Evolutionary conservation across 2,888 invertebrate species (phyloP).

Genomic region (Loripinus fragilis): DNA sequence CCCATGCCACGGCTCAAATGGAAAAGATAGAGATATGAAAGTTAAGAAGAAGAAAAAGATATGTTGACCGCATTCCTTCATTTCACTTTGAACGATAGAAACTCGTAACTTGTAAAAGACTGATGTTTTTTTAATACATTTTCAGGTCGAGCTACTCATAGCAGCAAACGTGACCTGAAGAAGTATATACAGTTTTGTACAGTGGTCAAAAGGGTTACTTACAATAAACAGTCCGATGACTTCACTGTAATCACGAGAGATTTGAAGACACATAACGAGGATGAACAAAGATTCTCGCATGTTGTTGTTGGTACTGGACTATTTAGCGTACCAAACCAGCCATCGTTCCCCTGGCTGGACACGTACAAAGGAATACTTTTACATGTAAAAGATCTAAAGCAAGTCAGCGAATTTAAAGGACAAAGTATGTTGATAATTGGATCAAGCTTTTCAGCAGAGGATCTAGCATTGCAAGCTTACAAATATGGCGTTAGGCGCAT

Average conservation of each 20-base stretch:
- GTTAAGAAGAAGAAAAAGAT: no score
- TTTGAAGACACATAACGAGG: not conserved
- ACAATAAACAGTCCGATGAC: not conserved
- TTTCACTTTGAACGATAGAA: no score
- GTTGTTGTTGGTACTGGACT: not conserved
- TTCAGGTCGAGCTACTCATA: not conserved
- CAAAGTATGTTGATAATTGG: not conserved
- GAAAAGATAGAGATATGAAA: no score
- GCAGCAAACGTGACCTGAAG: conserved; percentile 9
- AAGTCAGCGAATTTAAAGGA: not conserved
- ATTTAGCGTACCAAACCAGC: not conserved
- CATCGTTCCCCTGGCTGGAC: not conserved
- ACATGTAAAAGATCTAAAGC: not conserved
- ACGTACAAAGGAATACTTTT: not conserved
- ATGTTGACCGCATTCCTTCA: no score
- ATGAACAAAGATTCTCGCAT: not conserved
- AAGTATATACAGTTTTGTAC: not conserved
- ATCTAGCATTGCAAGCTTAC: not conserved
- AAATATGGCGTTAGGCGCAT: not conserved
- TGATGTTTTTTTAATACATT: not conserved
- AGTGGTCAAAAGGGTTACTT: not conserved
- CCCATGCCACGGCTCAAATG: no score
- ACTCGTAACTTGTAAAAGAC: no score
- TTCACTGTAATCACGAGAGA: not conserved
- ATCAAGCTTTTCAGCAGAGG: not conserved